A percentile compares a stretch with the other conserved stretches of the same genome.
Conservation (phyloP, 1,140 invertebrate genomes). For the Drosophila funebris region DNA sequence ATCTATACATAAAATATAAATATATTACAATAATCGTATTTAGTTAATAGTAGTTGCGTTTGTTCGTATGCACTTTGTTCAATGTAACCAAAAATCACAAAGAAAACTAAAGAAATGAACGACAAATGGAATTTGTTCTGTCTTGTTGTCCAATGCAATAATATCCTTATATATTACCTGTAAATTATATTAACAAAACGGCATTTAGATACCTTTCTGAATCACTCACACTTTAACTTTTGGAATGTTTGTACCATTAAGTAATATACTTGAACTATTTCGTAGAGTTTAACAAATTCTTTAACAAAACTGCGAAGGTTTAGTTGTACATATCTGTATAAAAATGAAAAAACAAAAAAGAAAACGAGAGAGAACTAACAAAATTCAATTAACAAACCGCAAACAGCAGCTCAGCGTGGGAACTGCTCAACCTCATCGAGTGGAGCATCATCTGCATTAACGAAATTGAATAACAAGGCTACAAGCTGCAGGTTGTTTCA, state of each 20-base stretch:
- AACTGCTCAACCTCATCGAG: slow-evolving; percentile 10
- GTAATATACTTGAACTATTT: slow-evolving; percentile 49
- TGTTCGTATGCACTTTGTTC: slow-evolving; percentile 70
- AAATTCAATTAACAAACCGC: slow-evolving; percentile 32
- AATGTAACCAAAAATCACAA: slow-evolving; percentile 41
- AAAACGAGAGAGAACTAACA: background rate
- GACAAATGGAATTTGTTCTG: slow-evolving; percentile 23
- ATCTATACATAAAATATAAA: slow-evolving; percentile 8
- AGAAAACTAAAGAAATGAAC: background rate
- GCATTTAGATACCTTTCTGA: slow-evolving; percentile 56
- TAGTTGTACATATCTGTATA: slow-evolving; percentile 54
- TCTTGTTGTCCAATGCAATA: slow-evolving; percentile 44
- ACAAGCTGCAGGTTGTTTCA: slow-evolving; percentile 13
- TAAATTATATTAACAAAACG: slow-evolving; percentile 48
- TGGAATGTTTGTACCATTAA: slow-evolving; percentile 68
- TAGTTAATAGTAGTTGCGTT: slow-evolving; percentile 76
- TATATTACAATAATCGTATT: slow-evolving; percentile 43
- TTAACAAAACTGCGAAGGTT: slow-evolving; percentile 82
- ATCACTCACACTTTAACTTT: slow-evolving; percentile 57
- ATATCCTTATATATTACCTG: slow-evolving; percentile 25
- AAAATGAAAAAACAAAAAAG: background rate
- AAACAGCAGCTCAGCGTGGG: slow-evolving; percentile 55
- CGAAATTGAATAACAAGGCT: background rate
- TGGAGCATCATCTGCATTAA: background rate
- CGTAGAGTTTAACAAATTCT: slow-evolving; percentile 60